Evolutionary conservation across 1,140 invertebrate species (phyloP).

Genomic region (Battus philenor): DNA sequence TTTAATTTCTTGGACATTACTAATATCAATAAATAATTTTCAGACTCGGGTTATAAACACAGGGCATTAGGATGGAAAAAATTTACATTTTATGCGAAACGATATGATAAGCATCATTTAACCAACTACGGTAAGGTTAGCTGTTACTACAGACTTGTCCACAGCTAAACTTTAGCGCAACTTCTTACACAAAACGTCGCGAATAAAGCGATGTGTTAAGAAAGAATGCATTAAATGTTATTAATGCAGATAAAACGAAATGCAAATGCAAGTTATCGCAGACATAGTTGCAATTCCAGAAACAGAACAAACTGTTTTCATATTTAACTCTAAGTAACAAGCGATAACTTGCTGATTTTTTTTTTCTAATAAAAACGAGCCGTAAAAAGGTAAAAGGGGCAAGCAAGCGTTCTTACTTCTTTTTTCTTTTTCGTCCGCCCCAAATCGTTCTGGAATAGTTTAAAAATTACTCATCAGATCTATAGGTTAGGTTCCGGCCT

Average conservation of each 20-base stretch:
- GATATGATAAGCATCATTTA: constrained; percentile 58
- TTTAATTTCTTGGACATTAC: too few species aligned
- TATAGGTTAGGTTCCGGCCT: constrained; percentile 16
- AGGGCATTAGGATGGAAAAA: background rate
- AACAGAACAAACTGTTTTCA: constrained; percentile 24
- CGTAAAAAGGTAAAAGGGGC: constrained; percentile 72
- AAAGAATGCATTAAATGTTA: constrained; percentile 57
- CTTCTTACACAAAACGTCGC: constrained; percentile 47
- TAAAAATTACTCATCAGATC: constrained; percentile 68
- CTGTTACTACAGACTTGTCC: constrained; percentile 33
- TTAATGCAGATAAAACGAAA: constrained; percentile 63
- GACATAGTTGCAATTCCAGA: constrained; percentile 21
- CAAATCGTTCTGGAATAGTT: constrained; percentile 88
- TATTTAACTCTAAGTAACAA: constrained; percentile 48
- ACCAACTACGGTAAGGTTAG: constrained; percentile 52
- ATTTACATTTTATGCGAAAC: constrained; percentile 46
- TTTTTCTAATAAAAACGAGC: constrained; percentile 66
- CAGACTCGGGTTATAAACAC: too few species aligned
- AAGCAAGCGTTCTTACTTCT: constrained; percentile 89
- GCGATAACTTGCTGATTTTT: constrained; percentile 67
- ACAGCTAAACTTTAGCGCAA: constrained; percentile 58
- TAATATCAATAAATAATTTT: too few species aligned
- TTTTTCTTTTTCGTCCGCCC: constrained; percentile 97
- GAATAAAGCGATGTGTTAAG: constrained; percentile 69
- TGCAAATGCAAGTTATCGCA: constrained; percentile 68